Conservation (phyloP, 2,113 vertebrate genomes). For the Notarius quadriscutis region DNA sequence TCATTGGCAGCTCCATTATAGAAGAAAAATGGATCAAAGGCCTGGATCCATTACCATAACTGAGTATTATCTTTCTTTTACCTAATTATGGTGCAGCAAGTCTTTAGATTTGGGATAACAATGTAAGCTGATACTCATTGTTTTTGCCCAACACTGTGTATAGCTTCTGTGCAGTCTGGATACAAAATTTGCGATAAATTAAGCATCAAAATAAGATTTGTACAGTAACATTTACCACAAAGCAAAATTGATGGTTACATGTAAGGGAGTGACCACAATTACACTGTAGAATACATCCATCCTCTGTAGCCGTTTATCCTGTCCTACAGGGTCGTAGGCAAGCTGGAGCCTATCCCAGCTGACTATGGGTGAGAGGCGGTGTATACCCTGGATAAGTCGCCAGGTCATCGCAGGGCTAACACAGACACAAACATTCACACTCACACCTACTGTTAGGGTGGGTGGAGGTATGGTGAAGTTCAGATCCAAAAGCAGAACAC, state of each 20-base stretch:
- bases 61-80: slow-evolving; percentile 41
- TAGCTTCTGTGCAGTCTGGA: not conserved
- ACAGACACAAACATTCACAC: too few relatives aligned
- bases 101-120: not conserved
- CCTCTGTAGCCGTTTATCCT: too few relatives aligned
- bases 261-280: not conserved
- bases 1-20: slow-evolving; percentile 24
- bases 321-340: too few relatives aligned
- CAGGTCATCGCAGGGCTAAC: too few relatives aligned
- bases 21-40: slow-evolving; percentile 44
- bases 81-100: slow-evolving; percentile 41
- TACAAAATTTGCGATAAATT: not conserved
- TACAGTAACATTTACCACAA: not conserved
- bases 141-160: not conserved
- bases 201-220: not conserved
- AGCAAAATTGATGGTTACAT: not conserved
- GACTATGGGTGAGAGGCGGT: too few relatives aligned
- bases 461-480: too few relatives aligned
- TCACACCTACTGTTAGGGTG: too few relatives aligned
- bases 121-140: not conserved
- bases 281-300: too few relatives aligned
- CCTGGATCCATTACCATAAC: slow-evolving; percentile 45
- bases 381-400: too few relatives aligned
- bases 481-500: too few relatives aligned
- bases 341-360: too few relatives aligned